Evolutionary conservation across 35 echinoderm and acorn worm species (phyloP).

Genomic region (Lytechinus pictus): DNA sequence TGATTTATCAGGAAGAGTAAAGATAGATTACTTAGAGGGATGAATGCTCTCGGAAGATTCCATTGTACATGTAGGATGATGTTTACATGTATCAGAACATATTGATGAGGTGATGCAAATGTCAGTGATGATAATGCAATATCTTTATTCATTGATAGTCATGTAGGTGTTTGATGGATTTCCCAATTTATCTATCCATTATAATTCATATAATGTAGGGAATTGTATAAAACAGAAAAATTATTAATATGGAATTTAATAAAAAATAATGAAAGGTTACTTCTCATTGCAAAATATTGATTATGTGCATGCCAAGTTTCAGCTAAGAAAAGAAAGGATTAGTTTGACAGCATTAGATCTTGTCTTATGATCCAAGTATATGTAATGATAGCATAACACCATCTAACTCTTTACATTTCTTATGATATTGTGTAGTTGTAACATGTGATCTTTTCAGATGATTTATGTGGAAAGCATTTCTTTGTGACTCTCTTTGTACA

Average conservation of each 20-base stretch:
- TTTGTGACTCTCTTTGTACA: conserved; percentile 40
- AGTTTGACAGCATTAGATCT: too few species aligned
- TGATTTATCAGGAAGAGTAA: not conserved
- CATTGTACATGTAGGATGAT: not conserved
- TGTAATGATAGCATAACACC: too few species aligned
- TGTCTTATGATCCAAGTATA: too few species aligned
- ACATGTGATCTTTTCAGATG: not conserved
- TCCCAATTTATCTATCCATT: not conserved
- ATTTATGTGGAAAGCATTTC: not conserved
- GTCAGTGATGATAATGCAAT: not conserved
- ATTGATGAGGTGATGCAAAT: not conserved
- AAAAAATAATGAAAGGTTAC: not conserved
- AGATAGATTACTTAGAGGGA: not conserved
- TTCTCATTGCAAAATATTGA: not conserved
- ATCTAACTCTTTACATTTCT: too few species aligned
- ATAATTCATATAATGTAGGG: not conserved
- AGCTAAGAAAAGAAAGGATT: too few species aligned
- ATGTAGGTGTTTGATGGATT: not conserved
- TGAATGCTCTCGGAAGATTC: not conserved
- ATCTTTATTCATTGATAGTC: not conserved
- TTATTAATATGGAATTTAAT: not conserved
- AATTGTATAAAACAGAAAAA: not conserved
- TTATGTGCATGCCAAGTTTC: not conserved
- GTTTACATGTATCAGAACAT: not conserved
- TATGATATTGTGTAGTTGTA: not conserved